Evolutionary conservation across 2,888 invertebrate species (phyloP).

Genomic region (Cryptops parisi): DNA sequence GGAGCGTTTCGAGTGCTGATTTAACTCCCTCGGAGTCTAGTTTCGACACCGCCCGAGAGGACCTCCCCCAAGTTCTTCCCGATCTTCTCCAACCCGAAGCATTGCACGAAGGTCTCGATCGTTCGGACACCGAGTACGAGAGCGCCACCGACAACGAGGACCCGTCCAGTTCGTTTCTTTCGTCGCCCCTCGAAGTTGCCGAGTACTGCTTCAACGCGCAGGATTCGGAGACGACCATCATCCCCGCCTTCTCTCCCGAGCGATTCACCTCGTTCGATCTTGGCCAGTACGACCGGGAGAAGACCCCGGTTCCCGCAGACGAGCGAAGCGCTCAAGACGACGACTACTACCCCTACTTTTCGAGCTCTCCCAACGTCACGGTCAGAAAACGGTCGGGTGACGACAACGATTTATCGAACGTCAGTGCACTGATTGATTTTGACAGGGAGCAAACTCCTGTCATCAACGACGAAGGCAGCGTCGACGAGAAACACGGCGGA

Average conservation of each 20-base stretch:
- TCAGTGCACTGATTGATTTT: too few species aligned
- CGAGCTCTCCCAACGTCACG: too few species aligned
- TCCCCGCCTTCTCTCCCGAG: not conserved
- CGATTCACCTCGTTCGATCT: too few species aligned
- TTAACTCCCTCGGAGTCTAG: slow-evolving; percentile 12
- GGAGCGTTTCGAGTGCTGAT: slow-evolving; percentile 9
- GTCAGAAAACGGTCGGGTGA: too few species aligned
- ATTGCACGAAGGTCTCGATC: not conserved
- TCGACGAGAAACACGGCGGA: too few species aligned
- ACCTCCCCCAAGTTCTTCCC: not conserved
- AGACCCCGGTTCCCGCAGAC: slow-evolving; percentile 3
- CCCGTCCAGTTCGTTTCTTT: not conserved
- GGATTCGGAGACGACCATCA: not conserved
- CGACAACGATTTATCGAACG: too few species aligned
- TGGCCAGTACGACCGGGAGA: slow-evolving; percentile 6
- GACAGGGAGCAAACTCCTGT: too few species aligned
- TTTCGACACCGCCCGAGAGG: slow-evolving; percentile 13
- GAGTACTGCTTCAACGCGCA: not conserved
- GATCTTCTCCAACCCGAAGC: slow-evolving; percentile 6
- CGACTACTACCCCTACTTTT: too few species aligned
- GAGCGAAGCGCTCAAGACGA: too few species aligned
- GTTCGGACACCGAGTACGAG: slow-evolving; percentile 11
- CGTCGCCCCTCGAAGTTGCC: not conserved
- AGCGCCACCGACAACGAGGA: slow-evolving; percentile 9
- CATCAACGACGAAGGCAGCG: too few species aligned